phyloP scores from a whole-genome alignment of 2,888 invertebrate species.

The Drosophila eohydei region DNA sequence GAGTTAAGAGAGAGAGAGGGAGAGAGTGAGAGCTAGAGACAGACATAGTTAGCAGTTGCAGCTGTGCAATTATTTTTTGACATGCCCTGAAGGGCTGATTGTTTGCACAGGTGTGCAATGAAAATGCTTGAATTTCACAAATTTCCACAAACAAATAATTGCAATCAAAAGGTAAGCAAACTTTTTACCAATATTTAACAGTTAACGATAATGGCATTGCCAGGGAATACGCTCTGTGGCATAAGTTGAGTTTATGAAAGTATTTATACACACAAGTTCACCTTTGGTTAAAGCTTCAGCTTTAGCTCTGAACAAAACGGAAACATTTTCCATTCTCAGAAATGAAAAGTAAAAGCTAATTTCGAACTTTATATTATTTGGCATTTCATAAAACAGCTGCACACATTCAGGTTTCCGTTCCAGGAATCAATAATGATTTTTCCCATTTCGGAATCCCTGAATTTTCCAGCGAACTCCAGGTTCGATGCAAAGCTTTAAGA shows the following conservation, averaged over 20 bases:
- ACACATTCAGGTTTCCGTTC: not conserved
- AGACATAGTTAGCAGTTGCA: not conserved
- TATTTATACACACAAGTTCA: not conserved
- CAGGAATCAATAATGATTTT: not conserved
- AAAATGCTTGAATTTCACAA: slow-evolving; percentile 39
- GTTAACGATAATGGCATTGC: slow-evolving; percentile 2
- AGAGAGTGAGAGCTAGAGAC: not conserved
- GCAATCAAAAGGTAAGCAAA: slow-evolving; percentile 19
- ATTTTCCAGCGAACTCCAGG: not conserved
- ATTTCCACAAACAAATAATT: slow-evolving; percentile 30
- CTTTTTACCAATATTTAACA: slow-evolving; percentile 4
- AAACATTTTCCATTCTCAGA: not conserved
- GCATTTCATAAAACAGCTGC: not conserved
- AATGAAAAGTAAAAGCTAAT: not conserved
- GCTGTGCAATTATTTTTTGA: slow-evolving; percentile 46
- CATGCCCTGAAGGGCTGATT: slow-evolving; percentile 34
- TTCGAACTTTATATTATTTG: not conserved
- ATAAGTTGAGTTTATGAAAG: not conserved
- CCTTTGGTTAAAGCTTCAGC: not conserved
- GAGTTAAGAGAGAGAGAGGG: not conserved
- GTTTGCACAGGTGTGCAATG: slow-evolving; percentile 34
- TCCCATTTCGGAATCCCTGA: not conserved
- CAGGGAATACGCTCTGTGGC: not conserved
- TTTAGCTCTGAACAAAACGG: not conserved
- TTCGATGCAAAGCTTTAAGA: not conserved